Base-by-base conservation (phyloP, 1,140 invertebrate species). In the Drosophila sproati region DNA sequence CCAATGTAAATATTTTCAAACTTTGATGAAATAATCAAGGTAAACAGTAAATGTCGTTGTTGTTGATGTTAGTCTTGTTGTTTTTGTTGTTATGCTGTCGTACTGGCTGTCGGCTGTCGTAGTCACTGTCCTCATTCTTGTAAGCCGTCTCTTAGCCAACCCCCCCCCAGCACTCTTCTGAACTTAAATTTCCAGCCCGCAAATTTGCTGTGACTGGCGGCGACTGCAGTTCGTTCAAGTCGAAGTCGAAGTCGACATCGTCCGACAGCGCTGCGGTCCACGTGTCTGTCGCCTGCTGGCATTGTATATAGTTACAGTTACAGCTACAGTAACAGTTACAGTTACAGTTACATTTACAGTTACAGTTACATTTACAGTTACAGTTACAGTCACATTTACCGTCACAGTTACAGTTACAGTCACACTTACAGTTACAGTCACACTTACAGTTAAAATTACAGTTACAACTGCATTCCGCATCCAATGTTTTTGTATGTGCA, bases 1-100 rank as follows among this genome's bases (percentile, higher is more conserved):
- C 83, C 83, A 88, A 88, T 88, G 83, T 88, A 88, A 88, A 88
- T 88, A 88, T 88, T 88, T 87, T 88, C 83, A 88, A 88, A 88
- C 83, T 88, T 88, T 88, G 83, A 88, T 88, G 83, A 88, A 88
- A 88, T 88, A 88, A 88, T 88, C 83, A 88, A 87, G 83, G 83
- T 87, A 87, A 87, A 87, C 83, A 87, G 83, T 87, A 87, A 87
- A 87, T 87, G 82, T 87, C 85, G 82, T 82, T 71, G 72, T 79
- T 71, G 78, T 72, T 64, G 47, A 74, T 43, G 51, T 62, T 57
- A 56, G 72, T 77, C 74, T 69, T 68, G 47, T 74, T 43, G 41
- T 62, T 57, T 55, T 79, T 64, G 71, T 69, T 60, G 35, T 77
- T 34, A 34, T 63, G 20, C 20, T 54, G 59, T 70, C 60, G 68